Evolutionary conservation across 2,113 vertebrate genomes (phyloP), one percentile per base, ranked within the genome.

Genomic region (Anarrhichthys ocellatus): DNA sequence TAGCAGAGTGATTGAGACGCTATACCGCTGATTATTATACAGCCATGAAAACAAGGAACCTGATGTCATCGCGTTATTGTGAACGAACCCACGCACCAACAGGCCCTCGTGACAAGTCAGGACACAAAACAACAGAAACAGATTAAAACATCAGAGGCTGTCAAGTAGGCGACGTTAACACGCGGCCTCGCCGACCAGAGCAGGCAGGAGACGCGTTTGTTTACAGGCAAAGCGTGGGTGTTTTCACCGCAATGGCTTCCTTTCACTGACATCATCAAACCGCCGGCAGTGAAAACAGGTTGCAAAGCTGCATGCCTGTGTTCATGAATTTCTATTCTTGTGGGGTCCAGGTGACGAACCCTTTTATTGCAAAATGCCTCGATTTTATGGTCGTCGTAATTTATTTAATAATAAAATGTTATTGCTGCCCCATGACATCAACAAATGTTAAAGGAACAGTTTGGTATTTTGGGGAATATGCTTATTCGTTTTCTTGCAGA

Each of bases 61-160:
- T 87, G 88, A 92, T 89, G 90, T 92, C 91, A 87, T 84, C 36
- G 4, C 71, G 61, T 84, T 73, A 64, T 88, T 85, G 84, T 36
- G 58, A 61, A 15, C n/a, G 13, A 5, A 77, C 54, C 40, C 36
- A 32, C 58, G 15, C 14, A 64, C 3, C 78, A 73, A 74, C 83
- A 77, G 69, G 67, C 73, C 1, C 36, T 73, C 62, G n/a, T 27
- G 75, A 88, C 83, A 59, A 73, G 76, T 20, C 6, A 9, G 54
- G 68, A 74, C 64, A 9, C 44, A 46, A 5, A 46, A 15, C 3
- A 54, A n/a, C 40, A 77, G 50, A 85, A 59, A 67, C 54, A 69
- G 73, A 82, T 78, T 52, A 84, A 59, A 54, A 71, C 34, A 77
- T 38, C 77, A 85, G 79, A 44, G 11, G 69, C 40, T 77, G 67